Conservation (phyloP, 1,140 invertebrate genomes). For the Trachymyrmex septentrionalis region DNA sequence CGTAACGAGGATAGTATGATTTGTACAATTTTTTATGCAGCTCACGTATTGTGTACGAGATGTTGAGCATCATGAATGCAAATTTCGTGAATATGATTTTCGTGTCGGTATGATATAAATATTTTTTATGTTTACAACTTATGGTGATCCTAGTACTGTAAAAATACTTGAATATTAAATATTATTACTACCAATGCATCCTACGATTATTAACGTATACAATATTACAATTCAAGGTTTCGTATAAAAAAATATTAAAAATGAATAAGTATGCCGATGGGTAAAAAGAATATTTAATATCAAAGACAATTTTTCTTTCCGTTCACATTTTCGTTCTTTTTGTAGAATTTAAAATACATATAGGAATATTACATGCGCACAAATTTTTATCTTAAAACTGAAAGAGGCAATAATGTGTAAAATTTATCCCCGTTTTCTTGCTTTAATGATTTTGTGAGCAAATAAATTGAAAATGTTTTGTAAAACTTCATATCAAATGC, state of each 20-base stretch:
- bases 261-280: neutral
- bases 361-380: neutral
- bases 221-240: neutral
- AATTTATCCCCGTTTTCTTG: neutral
- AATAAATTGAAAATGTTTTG: conserved; percentile 16
- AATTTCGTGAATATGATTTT: conserved; percentile 55
- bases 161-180: conserved; percentile 37
- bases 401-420: neutral
- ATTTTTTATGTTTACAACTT: conserved; percentile 19
- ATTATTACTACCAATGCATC: neutral
- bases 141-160: neutral
- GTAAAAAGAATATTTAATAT: neutral
- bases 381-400: conserved; percentile 1
- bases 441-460: neutral
- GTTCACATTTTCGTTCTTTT: neutral
- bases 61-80: conserved; percentile 37
- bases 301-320: neutral
- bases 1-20: conserved; percentile 17
- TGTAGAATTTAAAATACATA: neutral
- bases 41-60: conserved; percentile 42
- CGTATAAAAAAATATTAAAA: neutral
- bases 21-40: conserved; percentile 23
- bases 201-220: neutral
- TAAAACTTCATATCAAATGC: conserved; percentile 11
- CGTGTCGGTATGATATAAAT: neutral